Base-by-base conservation (phyloP, 1,140 invertebrate genomes). In the Probaryconus sp. region DNA sequence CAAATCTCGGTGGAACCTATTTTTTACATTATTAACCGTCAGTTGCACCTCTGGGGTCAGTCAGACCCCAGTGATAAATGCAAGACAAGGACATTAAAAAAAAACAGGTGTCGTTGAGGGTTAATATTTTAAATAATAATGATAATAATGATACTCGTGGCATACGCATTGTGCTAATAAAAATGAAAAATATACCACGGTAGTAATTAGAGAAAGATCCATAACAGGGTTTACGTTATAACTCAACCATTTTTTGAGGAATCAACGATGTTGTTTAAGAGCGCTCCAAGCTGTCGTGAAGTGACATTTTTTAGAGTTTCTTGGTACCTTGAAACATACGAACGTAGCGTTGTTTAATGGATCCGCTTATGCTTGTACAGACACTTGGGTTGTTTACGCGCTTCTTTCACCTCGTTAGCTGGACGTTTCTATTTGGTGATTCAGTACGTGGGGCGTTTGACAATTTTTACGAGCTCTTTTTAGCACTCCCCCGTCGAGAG, bases 1-100 rank as follows among this genome's bases (percentile, higher is more conserved):
- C 89, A 90, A 91, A 90, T 91, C 89, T 90, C 89, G 88, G 88
- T 87, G 84, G 86, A 82, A 88, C 87, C 87, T 88, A 20, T n/a
- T n/a, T n/a, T n/a, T n/a, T n/a, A n/a, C n/a, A n/a, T n/a, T n/a
- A n/a, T n/a, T n/a, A n/a, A n/a, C n/a, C n/a, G n/a, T n/a, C n/a
- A n/a, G n/a, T n/a, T n/a, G n/a, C n/a, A n/a, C n/a, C n/a, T n/a
- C n/a, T n/a, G n/a, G n/a, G n/a, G n/a, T n/a, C n/a, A n/a, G n/a
- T n/a, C n/a, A n/a, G n/a, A n/a, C n/a, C n/a, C n/a, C n/a, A n/a
- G n/a, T n/a, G n/a, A n/a, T n/a, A n/a, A n/a, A n/a, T n/a, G n/a
- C n/a, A n/a, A n/a, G n/a, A n/a, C n/a, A n/a, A n/a, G n/a, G n/a
- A n/a, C n/a, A n/a, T n/a, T n/a, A n/a, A n/a, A n/a, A n/a, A n/a